phyloP scores from a whole-genome alignment of 2,113 vertebrate species.

The Phaetusa simplex region DNA sequence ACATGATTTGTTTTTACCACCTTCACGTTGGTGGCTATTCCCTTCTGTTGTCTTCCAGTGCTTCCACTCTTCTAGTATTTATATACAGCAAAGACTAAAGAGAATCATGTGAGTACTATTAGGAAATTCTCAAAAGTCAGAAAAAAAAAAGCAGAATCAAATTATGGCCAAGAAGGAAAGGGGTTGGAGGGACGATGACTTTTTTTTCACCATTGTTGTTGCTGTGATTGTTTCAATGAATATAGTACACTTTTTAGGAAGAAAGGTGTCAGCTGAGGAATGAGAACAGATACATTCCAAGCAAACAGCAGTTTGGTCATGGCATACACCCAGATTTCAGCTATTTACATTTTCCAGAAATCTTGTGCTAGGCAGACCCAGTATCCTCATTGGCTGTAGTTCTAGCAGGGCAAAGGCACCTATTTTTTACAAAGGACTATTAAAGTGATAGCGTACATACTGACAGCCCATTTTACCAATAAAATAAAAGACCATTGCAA shows the following conservation, averaged over 20 bases:
- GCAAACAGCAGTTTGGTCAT: not conserved
- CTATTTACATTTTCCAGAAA: not conserved
- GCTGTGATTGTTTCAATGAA: not conserved
- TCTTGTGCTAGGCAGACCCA: not conserved
- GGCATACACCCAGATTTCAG: not conserved
- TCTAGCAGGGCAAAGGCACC: not conserved
- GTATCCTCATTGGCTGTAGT: too few species aligned
- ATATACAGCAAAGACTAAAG: not conserved
- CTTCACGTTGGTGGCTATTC: not conserved
- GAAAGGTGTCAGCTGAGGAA: not conserved
- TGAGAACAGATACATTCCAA: not conserved
- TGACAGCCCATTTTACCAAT: not conserved
- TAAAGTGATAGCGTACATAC: not conserved
- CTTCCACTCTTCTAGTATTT: not conserved
- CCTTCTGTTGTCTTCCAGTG: not conserved
- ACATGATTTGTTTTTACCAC: not conserved
- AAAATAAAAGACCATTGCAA: not conserved
- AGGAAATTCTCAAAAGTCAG: not conserved
- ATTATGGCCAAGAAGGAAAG: not conserved
- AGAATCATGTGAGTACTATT: not conserved
- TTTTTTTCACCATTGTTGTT: not conserved
- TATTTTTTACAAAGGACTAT: not conserved
- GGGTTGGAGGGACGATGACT: not conserved
- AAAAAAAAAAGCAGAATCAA: not conserved
- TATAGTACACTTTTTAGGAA: not conserved